Evolutionary conservation across 2,797 vertebrate genomes (phyloP).

Genomic region (Muscicapa comitata): DNA sequence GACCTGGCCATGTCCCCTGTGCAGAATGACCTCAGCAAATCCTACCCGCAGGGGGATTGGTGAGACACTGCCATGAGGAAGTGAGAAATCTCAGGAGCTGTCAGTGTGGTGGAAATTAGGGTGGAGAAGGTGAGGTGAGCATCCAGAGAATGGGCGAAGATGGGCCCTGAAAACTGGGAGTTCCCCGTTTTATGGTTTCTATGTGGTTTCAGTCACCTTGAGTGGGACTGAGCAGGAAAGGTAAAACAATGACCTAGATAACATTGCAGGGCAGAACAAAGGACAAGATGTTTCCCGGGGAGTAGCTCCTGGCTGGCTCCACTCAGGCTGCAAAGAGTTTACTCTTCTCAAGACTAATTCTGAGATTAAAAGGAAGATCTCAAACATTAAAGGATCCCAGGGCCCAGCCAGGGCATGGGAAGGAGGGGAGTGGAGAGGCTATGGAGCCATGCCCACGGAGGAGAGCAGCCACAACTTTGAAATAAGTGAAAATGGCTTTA

Average conservation of each 20-base stretch:
- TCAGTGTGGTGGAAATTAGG: background rate
- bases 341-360: background rate
- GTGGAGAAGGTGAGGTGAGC: background rate
- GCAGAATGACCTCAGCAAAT: background rate
- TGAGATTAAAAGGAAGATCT: background rate
- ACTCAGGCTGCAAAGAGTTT: background rate
- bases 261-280: conserved; percentile 6
- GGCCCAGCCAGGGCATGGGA: background rate
- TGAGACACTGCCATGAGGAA: fast-evolving
- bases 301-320: background rate
- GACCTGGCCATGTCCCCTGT: background rate
- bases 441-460: fast-evolving
- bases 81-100: background rate
- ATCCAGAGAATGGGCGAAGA: background rate
- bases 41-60: fast-evolving
- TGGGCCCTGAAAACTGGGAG: background rate
- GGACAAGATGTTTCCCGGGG: background rate
- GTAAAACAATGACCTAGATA: conserved; percentile 27
- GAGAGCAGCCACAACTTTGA: background rate
- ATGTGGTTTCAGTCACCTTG: background rate
- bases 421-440: background rate
- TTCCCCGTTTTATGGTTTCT: background rate
- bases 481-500: background rate
- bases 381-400: background rate
- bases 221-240: background rate